These are phyloP conservation scores for Gorsachius magnificus DNA, from an alignment of 2,797 vertebrate species.

Conservation along the genomic window DNA sequence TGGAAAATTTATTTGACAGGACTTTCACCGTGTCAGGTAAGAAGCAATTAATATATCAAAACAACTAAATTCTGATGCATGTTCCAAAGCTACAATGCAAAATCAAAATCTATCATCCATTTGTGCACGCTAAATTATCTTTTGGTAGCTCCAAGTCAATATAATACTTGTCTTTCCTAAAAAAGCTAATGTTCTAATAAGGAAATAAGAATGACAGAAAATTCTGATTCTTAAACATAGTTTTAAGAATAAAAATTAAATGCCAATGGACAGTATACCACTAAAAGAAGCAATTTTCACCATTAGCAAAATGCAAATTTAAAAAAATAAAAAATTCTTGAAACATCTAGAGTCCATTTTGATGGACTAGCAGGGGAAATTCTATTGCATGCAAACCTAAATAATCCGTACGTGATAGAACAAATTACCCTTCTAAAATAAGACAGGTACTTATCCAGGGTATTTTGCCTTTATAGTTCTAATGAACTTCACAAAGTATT, in stretches of 20 bases:
- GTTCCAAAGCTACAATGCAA: neutral
- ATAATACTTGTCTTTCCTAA: neutral
- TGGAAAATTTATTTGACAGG: slow-evolving; percentile 59
- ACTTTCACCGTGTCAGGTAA: slow-evolving; percentile 14
- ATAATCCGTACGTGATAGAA: neutral
- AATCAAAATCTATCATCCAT: neutral
- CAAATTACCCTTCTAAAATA: neutral
- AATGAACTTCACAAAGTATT: neutral
- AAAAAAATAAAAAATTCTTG: neutral
- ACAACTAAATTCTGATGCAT: neutral
- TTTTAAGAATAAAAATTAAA: neutral
- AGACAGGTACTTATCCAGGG: neutral
- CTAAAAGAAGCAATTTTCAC: neutral
- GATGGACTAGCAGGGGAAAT: neutral
- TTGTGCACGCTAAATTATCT: neutral
- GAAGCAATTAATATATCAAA: slow-evolving; percentile 48
- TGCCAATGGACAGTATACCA: neutral
- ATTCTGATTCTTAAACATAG: neutral
- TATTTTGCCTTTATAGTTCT: neutral
- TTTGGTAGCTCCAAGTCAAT: neutral
- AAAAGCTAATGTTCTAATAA: neutral
- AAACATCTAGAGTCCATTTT: neutral
- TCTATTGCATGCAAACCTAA: neutral
- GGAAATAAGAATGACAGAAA: neutral
- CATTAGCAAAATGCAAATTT: neutral